These are phyloP conservation scores for Mesocricetus auratus DNA, from an alignment of 2,113 vertebrate genomes.

Conservation along the genomic window DNA sequence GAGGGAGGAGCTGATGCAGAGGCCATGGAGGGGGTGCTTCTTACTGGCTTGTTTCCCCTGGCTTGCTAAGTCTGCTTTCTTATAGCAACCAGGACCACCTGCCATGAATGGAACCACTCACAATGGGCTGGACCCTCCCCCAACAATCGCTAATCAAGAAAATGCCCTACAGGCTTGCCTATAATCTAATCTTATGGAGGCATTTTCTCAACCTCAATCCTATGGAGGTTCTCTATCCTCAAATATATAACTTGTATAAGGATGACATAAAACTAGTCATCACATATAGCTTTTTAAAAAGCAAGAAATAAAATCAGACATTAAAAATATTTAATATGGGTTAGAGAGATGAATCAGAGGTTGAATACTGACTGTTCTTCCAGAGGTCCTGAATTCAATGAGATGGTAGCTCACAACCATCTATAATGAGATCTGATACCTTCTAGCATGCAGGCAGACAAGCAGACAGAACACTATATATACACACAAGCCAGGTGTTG, in stretches of 20 bases:
- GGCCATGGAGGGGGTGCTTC: background rate
- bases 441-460: too few relatives aligned
- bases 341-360: background rate
- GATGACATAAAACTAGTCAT: background rate
- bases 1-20: background rate
- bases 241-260: background rate
- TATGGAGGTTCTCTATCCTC: too few relatives aligned
- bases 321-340: background rate
- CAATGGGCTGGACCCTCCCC: background rate
- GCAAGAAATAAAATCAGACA: background rate
- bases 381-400: background rate
- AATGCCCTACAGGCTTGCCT: background rate
- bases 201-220: background rate
- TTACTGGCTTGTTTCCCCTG: background rate
- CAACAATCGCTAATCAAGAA: background rate
- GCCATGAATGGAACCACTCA: background rate
- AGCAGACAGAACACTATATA: background rate
- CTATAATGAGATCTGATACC: background rate
- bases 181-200: background rate
- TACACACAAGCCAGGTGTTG: too few relatives aligned
- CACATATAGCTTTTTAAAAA: background rate
- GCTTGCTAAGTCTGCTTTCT: background rate
- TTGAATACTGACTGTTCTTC: background rate
- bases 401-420: background rate
- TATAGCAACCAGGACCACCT: background rate